These are phyloP conservation scores for Passer montanus DNA, from an alignment of 2,113 vertebrate species.

Conservation along the genomic window DNA sequence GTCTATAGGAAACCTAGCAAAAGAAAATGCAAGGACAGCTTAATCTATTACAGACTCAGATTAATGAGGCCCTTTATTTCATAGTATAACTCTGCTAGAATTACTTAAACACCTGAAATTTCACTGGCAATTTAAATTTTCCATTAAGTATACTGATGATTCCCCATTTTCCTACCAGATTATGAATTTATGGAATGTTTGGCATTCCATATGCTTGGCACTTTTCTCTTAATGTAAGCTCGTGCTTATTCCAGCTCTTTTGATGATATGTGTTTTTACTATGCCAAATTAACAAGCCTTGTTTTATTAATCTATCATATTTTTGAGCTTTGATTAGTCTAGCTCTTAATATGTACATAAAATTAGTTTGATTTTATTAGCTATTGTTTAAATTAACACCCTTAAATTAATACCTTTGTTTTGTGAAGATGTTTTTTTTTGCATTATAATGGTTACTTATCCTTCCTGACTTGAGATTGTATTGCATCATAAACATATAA, in stretches of 20 bases:
- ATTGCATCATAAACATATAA: neutral
- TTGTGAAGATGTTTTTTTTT: neutral
- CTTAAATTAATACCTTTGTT: slow-evolving; percentile 3
- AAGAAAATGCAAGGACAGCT: neutral
- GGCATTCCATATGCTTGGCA: neutral
- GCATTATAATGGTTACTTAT: neutral
- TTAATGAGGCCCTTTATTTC: slow-evolving; percentile 16
- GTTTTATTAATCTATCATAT: neutral
- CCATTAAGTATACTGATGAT: neutral
- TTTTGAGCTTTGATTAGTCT: slow-evolving; percentile 30
- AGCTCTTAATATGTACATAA: neutral
- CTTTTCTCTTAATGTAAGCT: neutral
- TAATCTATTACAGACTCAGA: neutral
- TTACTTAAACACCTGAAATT: neutral
- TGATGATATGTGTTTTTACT: neutral
- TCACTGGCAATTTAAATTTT: slow-evolving; percentile 1
- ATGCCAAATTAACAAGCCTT: neutral
- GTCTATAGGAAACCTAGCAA: neutral
- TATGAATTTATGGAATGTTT: neutral
- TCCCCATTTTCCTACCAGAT: neutral
- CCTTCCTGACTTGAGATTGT: neutral
- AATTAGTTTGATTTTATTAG: neutral
- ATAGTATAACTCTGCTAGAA: neutral
- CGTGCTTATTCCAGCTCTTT: neutral
- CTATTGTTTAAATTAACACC: neutral